Percentiles rank a stretch among this genome's conserved stretches.
Conservation (phyloP, 2,113 vertebrate genomes). For the Leptobrachium ailaonicum region DNA sequence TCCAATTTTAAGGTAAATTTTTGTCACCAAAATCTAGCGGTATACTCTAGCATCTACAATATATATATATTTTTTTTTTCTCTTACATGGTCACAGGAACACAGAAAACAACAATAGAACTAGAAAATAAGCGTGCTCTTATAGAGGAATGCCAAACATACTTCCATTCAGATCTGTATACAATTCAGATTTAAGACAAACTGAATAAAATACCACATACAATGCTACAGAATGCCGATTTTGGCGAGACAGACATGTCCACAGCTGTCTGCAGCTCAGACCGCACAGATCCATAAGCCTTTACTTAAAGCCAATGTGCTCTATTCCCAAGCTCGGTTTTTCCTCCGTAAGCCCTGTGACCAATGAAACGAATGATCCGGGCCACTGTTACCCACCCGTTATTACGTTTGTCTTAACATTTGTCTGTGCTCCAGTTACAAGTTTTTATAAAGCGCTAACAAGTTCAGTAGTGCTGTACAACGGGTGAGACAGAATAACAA, state of each 20-base stretch:
- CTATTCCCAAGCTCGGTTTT: constrained; percentile 53
- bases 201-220: constrained; percentile 48
- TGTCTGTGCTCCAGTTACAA: neutral
- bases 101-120: no score
- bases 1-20: no score
- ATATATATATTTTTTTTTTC: no score
- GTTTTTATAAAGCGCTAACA: no score
- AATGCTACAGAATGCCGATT: constrained; percentile 50
- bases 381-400: constrained; percentile 12
- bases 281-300: constrained; percentile 26
- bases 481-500: no score
- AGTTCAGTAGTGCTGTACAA: no score
- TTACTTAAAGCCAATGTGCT: constrained; percentile 52
- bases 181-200: constrained; percentile 44
- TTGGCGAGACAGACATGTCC: constrained; percentile 39
- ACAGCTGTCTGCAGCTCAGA: constrained; percentile 51
- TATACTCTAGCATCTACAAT: no score
- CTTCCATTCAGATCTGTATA: constrained; percentile 44
- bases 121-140: no score
- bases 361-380: constrained; percentile 50
- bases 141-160: constrained; percentile 31
- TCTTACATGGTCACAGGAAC: no score
- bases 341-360: constrained; percentile 56
- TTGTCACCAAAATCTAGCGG: no score
- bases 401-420: constrained; percentile 15